phyloP scores from a whole-genome alignment of 2,888 invertebrate genomes.

The Zhuqinia jingwanae region DNA sequence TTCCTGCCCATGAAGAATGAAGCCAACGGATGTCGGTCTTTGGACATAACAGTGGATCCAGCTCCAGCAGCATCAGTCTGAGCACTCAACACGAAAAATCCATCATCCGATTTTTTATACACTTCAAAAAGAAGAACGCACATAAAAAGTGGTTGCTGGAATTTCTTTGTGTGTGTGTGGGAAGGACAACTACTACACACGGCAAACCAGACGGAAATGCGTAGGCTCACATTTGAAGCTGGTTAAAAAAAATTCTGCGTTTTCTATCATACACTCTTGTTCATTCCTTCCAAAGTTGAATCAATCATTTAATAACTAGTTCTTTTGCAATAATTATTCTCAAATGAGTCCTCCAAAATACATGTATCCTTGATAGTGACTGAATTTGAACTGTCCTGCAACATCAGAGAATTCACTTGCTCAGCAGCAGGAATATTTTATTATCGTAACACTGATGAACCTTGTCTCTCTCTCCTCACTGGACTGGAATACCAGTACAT shows the following conservation, averaged over 20 bases:
- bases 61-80: slow-evolving; percentile 1
- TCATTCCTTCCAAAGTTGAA: too few species aligned
- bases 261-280: neutral
- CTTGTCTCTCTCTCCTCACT: slow-evolving; percentile 24
- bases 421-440: slow-evolving; percentile 21
- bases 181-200: slow-evolving; percentile 24
- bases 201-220: neutral
- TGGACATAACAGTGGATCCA: slow-evolving; percentile 58
- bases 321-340: neutral
- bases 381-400: neutral
- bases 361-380: neutral
- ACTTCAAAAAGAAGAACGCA: slow-evolving; percentile 32
- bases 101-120: slow-evolving; percentile 56
- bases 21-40: slow-evolving; percentile 25
- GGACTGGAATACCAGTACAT: slow-evolving; percentile 44
- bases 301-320: slow-evolving; percentile 26
- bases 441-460: slow-evolving; percentile 50
- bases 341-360: neutral
- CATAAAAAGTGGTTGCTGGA: slow-evolving; percentile 66
- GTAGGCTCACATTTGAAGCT: slow-evolving; percentile 12
- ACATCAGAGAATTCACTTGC: slow-evolving; percentile 23
- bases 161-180: slow-evolving; percentile 65
- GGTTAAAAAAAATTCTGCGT: neutral
- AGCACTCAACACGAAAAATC: slow-evolving; percentile 39
- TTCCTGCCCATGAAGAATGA: slow-evolving; percentile 49